Base-by-base conservation (phyloP, 2,113 vertebrate species). In the Grammomys surdaster region DNA sequence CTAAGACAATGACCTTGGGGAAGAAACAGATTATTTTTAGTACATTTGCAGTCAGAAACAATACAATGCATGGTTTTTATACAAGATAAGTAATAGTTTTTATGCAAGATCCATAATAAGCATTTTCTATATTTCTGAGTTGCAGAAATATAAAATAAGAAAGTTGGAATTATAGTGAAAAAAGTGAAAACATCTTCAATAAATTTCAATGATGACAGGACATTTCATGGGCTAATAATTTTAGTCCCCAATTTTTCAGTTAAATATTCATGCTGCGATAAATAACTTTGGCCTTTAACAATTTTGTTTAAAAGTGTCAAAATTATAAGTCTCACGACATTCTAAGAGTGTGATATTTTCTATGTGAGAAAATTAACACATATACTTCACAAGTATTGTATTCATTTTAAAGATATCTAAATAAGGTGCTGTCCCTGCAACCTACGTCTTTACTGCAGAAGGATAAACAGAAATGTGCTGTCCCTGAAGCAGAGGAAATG, bases 271-370 rank as follows among this genome's bases (percentile, higher is more conserved):
- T 54, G 60, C 89, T 65, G 40, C 1, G 28, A 86, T 95, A 86
- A 93, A 67, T 91, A 89, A 72, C 14, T 77, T 76, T 67, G 43
- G 12, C 46, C 58, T 91, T 89, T 65, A 75, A 60, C 19, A 81
- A 20, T 91, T 94, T 96, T 90, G 28, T 56, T 93, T 75, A 85
- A 92, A 93, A 75, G 31, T 16, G 67, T 90, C 63, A 85, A 96
- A 94, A 95, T 51, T 63, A 51, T 86, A 46, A 87, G 31, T 51
- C 46, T 51, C 85, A 70, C 5, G 56, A 89, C 26, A 51, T 75
- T 73, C 51, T 89, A 87, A 31, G 85, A 48, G 46, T 86, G 46
- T 65, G 81, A 40, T 56, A 75, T 95, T 92, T 78, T 78, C 54
- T 87, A 36, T 11, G 77, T 56, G 33, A 93, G n/a, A 95, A 13